Evolutionary conservation across 1,140 invertebrate species (phyloP), one percentile per base, ranked within the genome.

Genomic region (Nasonia giraulti): DNA sequence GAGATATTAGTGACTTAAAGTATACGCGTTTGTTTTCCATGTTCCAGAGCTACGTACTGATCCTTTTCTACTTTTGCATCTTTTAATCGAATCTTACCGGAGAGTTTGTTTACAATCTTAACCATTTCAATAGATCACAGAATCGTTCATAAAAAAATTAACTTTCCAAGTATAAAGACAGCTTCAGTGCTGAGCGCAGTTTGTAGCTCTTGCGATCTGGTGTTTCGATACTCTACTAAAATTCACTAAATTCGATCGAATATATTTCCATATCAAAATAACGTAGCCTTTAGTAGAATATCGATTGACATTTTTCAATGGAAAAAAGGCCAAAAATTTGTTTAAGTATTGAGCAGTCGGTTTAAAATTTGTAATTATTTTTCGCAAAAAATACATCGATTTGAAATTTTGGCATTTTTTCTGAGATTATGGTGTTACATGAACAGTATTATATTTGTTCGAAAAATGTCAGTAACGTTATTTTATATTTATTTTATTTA

Each of bases 1-100:
- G 90, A 89, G 87, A 89, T 88, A 87, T 88, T 79, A 82, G 86
- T 89, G 87, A 90, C 89, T 87, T 84, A 85, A 81, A 89, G 87
- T 86, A 83, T 87, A 87, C 87, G 86, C 89, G 90, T 90, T 89
- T 85, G 87, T 90, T 88, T 87, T 73, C 50, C 6, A 11, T 66
- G n/a, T 80, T 79, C 44, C 3, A 76, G 50, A 82, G 73, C 55
- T 68, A 44, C 50, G 17, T 76, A 76, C 71, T 44, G 47, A 33
- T 62, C 20, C 17, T 62, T 69, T 69, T 27, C 20, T 69, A 69
- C 23, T 69, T 69, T 69, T 12, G 17, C n/a, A 69, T 31, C 10
- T 69, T 8, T 44, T 10, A 44, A 44, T 37, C 33, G 33, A 37
- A 37, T 37, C 5, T 37, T 37, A 4, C 5, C 5, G 33, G 5